These are phyloP conservation scores for Falco columbarius DNA, from an alignment of 2,797 vertebrate genomes.

Conservation along the genomic window DNA sequence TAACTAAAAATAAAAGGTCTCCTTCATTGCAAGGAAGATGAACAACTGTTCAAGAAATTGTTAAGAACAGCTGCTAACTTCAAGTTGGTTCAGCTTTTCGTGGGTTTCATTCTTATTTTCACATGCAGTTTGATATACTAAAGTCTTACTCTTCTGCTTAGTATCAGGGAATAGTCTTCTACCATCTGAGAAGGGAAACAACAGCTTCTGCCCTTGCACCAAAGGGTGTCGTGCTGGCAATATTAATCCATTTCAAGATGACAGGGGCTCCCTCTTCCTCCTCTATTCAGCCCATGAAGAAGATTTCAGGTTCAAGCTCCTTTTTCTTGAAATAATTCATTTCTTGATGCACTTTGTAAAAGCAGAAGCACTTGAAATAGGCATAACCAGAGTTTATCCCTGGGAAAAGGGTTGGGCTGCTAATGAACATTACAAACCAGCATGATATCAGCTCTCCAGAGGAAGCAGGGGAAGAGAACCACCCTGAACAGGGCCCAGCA, in stretches of 20 bases:
- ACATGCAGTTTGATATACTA: not conserved
- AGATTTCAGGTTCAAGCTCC: not conserved
- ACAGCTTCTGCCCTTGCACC: not conserved
- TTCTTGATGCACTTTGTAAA: not conserved
- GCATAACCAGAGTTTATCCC: not conserved
- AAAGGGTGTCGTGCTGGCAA: not conserved
- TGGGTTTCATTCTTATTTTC: not conserved
- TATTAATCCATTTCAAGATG: not conserved
- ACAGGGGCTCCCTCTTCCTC: not conserved
- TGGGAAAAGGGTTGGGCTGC: conserved; percentile 14
- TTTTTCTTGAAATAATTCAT: not conserved
- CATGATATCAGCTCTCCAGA: conserved; percentile 42
- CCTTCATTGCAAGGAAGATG: not conserved
- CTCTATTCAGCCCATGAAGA: not conserved
- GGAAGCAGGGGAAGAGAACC: conserved; percentile 8
- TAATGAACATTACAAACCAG: conserved; percentile 9
- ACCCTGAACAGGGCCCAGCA: not conserved
- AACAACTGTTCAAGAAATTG: not conserved
- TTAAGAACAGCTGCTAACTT: not conserved
- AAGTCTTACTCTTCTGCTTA: not conserved
- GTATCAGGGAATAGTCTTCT: not conserved
- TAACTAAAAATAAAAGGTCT: not conserved
- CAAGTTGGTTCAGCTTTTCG: not conserved
- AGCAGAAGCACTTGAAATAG: not conserved
- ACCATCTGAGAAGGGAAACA: not conserved